Percentiles rank a stretch among this genome's conserved stretches.
Evolutionary conservation across 1,140 invertebrate species (phyloP).

Genomic region (Formica exsecta): DNA sequence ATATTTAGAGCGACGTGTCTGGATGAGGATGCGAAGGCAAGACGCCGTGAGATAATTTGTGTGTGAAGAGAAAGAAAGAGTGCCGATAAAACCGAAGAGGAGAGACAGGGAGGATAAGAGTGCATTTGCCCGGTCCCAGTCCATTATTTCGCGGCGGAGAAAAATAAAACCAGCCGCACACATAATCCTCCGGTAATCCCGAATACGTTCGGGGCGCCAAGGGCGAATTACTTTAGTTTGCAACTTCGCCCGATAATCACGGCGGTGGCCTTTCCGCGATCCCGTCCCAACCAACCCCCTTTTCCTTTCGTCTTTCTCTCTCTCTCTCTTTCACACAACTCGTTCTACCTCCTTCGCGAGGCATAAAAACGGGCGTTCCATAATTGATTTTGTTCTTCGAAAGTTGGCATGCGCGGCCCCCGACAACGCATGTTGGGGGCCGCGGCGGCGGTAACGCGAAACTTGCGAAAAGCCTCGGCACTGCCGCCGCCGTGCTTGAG

Average conservation of each 20-base stretch:
- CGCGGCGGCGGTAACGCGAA: conserved; percentile 69
- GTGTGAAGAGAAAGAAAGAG: background rate
- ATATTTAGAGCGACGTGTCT: background rate
- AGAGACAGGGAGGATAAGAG: background rate
- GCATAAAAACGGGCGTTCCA: conserved; percentile 80
- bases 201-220: conserved; percentile 66
- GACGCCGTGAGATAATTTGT: conserved; percentile 55
- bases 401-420: conserved; percentile 79
- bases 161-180: conserved; percentile 65
- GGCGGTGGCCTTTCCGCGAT: conserved; percentile 44
- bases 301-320: conserved; percentile 57
- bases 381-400: conserved; percentile 83
- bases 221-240: conserved; percentile 75
- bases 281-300: conserved; percentile 23
- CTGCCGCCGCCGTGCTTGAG: conserved; percentile 66
- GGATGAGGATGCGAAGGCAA: background rate
- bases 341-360: conserved; percentile 58
- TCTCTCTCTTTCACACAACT: conserved; percentile 1
- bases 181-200: conserved; percentile 73
- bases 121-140: conserved; percentile 33
- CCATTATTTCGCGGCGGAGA: conserved; percentile 63
- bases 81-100: conserved; percentile 38
- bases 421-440: conserved; percentile 68
- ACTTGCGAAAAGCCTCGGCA: conserved; percentile 74
- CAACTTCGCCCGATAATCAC: conserved; percentile 75